phyloP scores from a whole-genome alignment of 2,888 invertebrate species.

The Nephrocerus scutellatus region DNA sequence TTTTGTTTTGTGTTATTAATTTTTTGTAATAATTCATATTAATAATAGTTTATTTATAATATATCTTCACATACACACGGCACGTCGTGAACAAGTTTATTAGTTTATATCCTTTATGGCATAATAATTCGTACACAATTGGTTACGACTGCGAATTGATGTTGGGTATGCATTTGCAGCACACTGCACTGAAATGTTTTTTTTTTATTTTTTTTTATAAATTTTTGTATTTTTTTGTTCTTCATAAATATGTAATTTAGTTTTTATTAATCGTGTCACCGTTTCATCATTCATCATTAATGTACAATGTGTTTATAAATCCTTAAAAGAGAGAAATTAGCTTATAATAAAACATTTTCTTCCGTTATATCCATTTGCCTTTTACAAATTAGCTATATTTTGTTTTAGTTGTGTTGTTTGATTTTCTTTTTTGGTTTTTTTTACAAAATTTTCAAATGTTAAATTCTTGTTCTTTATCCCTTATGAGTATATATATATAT shows the following conservation, averaged over 20 bases:
- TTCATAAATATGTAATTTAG: no score
- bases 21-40: conserved; percentile 3
- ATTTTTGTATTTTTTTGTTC: conserved; percentile 1
- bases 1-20: conserved; percentile 1
- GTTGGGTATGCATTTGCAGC: no score
- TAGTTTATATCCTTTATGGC: conserved; percentile 6
- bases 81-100: conserved; percentile 76
- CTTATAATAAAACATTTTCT: neutral
- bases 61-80: conserved; percentile 81
- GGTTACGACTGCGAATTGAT: no score
- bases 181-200: no score
- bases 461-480: neutral
- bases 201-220: neutral
- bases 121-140: neutral
- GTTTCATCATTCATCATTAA: no score
- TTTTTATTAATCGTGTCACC: no score
- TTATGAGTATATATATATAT: no score
- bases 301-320: neutral
- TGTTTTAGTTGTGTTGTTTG: conserved; percentile 5
- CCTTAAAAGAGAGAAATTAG: neutral
- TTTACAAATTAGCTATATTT: conserved; percentile 2
- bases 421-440: conserved; percentile 9
- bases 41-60: conserved; percentile 31
- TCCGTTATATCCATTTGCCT: neutral
- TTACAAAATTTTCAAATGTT: neutral